These are phyloP conservation scores for Netelia melanura DNA, from an alignment of 2,888 invertebrate genomes.

Conservation along the genomic window DNA sequence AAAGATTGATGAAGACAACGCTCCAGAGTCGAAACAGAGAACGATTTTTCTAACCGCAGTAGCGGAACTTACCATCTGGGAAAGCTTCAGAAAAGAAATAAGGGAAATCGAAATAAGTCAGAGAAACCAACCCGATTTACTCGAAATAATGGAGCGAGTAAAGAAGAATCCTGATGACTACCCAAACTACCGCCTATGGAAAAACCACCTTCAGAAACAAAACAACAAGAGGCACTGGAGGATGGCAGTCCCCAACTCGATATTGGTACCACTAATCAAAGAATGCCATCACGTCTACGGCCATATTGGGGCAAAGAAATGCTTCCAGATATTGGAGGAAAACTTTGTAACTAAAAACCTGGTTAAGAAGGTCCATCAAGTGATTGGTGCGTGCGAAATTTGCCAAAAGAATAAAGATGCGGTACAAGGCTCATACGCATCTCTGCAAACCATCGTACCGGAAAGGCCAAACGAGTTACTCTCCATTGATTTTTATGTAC, in stretches of 20 bases:
- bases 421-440: neutral
- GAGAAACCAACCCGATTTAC: no score
- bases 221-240: neutral
- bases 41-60: no score
- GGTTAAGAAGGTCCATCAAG: neutral
- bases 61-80: no score
- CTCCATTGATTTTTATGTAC: constrained; percentile 17
- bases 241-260: neutral
- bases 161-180: no score
- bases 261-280: neutral
- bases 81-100: no score
- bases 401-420: constrained; percentile 3
- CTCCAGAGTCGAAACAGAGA: no score
- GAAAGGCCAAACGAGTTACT: constrained; percentile 13
- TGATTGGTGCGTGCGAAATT: neutral
- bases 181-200: no score
- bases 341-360: constrained; percentile 6
- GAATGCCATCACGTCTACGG: constrained; percentile 31
- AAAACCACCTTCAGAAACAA: no score
- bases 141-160: no score
- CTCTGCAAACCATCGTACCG: neutral
- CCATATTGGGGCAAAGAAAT: constrained; percentile 5
- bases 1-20: neutral
- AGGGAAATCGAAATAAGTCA: no score
- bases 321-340: neutral